These are phyloP conservation scores for Oryzias curvinotus DNA, from an alignment of 2,113 vertebrate species.

Conservation along the genomic window DNA sequence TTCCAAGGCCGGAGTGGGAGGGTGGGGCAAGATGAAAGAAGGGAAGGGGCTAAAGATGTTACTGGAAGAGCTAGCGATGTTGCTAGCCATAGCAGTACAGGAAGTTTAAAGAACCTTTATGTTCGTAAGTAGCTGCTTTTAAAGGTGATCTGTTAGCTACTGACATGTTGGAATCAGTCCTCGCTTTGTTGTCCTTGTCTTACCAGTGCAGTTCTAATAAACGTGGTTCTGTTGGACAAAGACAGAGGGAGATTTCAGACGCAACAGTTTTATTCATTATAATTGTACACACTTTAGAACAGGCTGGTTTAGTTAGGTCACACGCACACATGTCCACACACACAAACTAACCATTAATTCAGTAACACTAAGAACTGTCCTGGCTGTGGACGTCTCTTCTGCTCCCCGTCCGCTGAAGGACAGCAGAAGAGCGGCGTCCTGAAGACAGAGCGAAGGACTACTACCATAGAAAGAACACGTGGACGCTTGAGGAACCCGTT, in stretches of 20 bases:
- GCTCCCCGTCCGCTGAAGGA: slow-evolving; percentile 12
- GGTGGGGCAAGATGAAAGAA: slow-evolving; percentile 8
- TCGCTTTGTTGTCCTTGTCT: too few species aligned
- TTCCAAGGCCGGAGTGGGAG: slow-evolving; percentile 50
- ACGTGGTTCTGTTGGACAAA: not conserved
- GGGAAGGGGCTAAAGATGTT: not conserved
- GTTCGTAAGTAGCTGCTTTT: too few species aligned
- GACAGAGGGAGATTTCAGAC: not conserved
- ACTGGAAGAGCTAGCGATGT: not conserved
- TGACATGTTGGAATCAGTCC: too few species aligned
- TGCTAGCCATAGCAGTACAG: not conserved
- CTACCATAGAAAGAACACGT: slow-evolving; percentile 12
- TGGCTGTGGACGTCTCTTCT: slow-evolving; percentile 18
- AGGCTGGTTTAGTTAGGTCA: slow-evolving; percentile 69
- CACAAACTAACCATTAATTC: slow-evolving; percentile 42
- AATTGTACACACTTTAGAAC: slow-evolving; percentile 68
- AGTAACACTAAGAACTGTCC: slow-evolving; percentile 51
- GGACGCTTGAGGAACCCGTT: slow-evolving; percentile 9
- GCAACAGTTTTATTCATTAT: slow-evolving; percentile 63
- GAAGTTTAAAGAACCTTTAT: too few species aligned
- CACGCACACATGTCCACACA: slow-evolving; percentile 50
- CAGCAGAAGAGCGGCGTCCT: not conserved
- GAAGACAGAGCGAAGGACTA: slow-evolving; percentile 14
- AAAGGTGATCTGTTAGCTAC: too few species aligned
- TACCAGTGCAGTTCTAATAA: not conserved